A percentile compares a stretch with the other conserved stretches of the same genome.
These are phyloP conservation scores for Amaurobius ferox DNA, from an alignment of 2,888 invertebrate genomes.

Conservation along the genomic window DNA sequence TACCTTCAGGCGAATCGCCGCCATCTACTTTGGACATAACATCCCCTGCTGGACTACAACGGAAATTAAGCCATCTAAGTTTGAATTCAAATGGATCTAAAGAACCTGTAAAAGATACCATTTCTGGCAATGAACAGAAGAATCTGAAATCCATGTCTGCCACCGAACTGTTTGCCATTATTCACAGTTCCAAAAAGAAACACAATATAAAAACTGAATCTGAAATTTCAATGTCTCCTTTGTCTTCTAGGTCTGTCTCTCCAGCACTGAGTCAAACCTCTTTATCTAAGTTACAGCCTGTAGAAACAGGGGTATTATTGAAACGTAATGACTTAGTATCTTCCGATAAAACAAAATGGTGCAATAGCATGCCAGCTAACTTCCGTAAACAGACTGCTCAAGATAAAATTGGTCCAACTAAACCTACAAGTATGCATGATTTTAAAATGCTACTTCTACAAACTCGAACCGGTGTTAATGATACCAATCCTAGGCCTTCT, in stretches of 20 bases:
- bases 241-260: constrained; percentile 72
- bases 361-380: constrained; percentile 44
- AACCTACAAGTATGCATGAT: constrained; percentile 88
- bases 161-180: constrained; percentile 74
- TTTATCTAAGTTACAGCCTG: constrained; percentile 32
- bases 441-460: constrained; percentile 84
- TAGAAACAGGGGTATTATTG: constrained; percentile 63
- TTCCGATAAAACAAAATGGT: constrained; percentile 58
- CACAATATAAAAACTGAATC: constrained; percentile 74
- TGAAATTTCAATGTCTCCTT: constrained; percentile 73
- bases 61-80: not conserved
- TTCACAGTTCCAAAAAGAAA: constrained; percentile 75
- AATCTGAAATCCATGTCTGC: constrained; percentile 71
- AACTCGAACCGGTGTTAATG: constrained; percentile 72
- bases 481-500: constrained; percentile 73
- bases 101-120: not conserved
- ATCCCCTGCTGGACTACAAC: constrained; percentile 20
- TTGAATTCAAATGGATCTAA: not conserved
- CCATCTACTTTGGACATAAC: constrained; percentile 64
- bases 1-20: constrained; percentile 55
- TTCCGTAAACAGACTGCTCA: constrained; percentile 70
- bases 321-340: constrained; percentile 20
- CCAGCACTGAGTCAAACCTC: constrained; percentile 43
- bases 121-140: not conserved
- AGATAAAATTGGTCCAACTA: constrained; percentile 76